Percentiles rank a stretch among this genome's conserved stretches.
Conservation (phyloP, 2,797 vertebrate species). For the Apogon hyalosoma region DNA sequence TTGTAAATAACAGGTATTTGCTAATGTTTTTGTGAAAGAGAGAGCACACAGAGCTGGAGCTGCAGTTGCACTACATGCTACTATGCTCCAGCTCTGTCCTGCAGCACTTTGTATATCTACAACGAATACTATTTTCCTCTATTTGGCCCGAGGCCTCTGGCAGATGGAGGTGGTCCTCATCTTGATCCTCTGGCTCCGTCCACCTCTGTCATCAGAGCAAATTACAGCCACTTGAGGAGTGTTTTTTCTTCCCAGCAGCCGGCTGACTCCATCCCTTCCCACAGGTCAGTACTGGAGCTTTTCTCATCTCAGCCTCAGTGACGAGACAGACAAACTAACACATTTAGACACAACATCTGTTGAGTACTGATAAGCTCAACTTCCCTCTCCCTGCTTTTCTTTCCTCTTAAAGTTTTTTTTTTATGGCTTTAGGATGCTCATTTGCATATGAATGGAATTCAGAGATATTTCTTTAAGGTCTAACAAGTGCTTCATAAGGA, state of each 20-base stretch:
- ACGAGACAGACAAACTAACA: constrained; percentile 58
- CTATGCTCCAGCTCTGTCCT: constrained; percentile 27
- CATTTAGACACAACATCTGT: constrained; percentile 68
- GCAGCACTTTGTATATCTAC: constrained; percentile 54
- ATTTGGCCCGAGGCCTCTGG: constrained; percentile 71
- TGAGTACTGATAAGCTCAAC: constrained; percentile 72
- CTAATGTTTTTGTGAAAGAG: too few relatives aligned
- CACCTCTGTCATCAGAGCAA: constrained; percentile 69
- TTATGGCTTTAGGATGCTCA: constrained; percentile 39
- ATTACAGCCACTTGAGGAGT: constrained; percentile 66
- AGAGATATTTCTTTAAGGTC: constrained; percentile 59
- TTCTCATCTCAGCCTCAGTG: constrained; percentile 40
- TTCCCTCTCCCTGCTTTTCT: constrained; percentile 22
- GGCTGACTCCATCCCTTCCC: constrained; percentile 63
- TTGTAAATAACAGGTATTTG: too few relatives aligned
- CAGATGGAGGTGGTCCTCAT: constrained; percentile 56
- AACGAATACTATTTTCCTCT: constrained; percentile 68
- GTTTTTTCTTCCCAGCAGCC: constrained; percentile 58
- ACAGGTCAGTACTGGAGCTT: constrained; percentile 50
- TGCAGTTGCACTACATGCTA: constrained; percentile 25
- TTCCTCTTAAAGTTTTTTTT: constrained; percentile 41
- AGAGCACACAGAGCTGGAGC: too few relatives aligned
- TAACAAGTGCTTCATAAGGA: constrained; percentile 50
- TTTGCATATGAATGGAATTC: constrained; percentile 76
- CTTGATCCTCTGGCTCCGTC: constrained; percentile 63